Percentiles rank a stretch among this genome's conserved stretches.
Evolutionary conservation across 2,797 vertebrate species (phyloP).

Genomic region (Darevskia mixta): DNA sequence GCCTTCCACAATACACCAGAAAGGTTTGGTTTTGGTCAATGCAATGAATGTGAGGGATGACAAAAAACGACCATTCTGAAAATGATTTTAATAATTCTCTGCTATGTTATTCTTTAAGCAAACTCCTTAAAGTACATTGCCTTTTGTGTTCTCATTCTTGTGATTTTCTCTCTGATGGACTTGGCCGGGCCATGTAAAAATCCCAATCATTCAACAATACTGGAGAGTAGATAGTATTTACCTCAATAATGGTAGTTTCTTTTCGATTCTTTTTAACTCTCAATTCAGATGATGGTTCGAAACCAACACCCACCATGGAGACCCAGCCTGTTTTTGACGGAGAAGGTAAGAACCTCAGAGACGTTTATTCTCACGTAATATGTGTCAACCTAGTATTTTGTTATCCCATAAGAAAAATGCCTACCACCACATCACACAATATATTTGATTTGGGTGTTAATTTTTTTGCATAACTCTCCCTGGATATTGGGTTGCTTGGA

Average conservation of each 20-base stretch:
- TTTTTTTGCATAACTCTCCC: conserved; percentile 4
- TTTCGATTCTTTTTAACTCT: conserved; percentile 99
- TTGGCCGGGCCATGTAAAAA: conserved; percentile 97
- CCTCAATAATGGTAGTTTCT: conserved; percentile 99
- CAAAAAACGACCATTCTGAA: conserved; percentile 9
- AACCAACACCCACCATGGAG: conserved; percentile 96
- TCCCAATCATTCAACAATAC: conserved; percentile 99
- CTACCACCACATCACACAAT: not conserved
- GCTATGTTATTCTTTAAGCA: not conserved
- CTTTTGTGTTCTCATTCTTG: conserved; percentile 22
- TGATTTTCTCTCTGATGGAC: conserved; percentile 74
- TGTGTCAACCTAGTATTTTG: conserved; percentile 34
- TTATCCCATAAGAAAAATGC: conserved; percentile 51
- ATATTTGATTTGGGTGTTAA: not conserved
- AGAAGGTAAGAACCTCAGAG: conserved; percentile 86
- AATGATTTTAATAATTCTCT: not conserved
- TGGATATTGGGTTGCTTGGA: not conserved
- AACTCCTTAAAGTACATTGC: not conserved
- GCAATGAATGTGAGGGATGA: not conserved
- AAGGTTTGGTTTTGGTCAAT: not conserved
- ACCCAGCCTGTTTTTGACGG: conserved; percentile 90
- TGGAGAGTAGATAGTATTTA: conserved; percentile 99
- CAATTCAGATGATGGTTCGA: conserved; percentile 99
- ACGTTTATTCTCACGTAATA: conserved; percentile 17
- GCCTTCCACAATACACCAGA: not conserved